Evolutionary conservation across 2,113 vertebrate genomes (phyloP).

Genomic region (Oreocharis arfaki): DNA sequence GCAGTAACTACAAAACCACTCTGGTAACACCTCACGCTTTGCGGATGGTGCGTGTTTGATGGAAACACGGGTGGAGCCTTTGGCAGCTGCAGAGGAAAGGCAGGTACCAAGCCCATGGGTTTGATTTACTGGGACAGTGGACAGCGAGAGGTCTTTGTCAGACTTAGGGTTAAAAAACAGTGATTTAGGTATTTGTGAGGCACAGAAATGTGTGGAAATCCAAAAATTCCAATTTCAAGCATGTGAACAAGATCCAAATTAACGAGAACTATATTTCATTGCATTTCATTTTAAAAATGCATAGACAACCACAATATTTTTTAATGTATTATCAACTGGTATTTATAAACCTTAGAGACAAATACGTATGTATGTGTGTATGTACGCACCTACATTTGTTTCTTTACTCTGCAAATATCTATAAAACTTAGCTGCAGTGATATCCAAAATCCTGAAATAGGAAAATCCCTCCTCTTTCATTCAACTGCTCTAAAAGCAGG

Average conservation of each 20-base stretch:
- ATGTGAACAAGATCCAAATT: neutral
- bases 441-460: neutral
- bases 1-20: neutral
- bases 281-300: neutral
- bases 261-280: neutral
- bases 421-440: neutral
- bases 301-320: neutral
- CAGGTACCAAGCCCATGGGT: neutral
- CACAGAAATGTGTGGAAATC: neutral
- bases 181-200: neutral
- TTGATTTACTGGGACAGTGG: neutral
- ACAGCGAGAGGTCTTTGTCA: neutral
- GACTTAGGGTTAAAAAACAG: neutral
- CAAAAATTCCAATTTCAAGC: neutral
- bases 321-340: neutral
- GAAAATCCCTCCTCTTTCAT: neutral
- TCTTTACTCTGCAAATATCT: neutral
- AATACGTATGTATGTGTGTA: accelerated
- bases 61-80: neutral
- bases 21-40: neutral
- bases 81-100: neutral
- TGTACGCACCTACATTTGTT: neutral
- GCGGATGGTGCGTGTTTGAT: accelerated
- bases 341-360: neutral
- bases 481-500: neutral